Base-by-base conservation (phyloP, 2,113 vertebrate species). In the Serinus canaria region DNA sequence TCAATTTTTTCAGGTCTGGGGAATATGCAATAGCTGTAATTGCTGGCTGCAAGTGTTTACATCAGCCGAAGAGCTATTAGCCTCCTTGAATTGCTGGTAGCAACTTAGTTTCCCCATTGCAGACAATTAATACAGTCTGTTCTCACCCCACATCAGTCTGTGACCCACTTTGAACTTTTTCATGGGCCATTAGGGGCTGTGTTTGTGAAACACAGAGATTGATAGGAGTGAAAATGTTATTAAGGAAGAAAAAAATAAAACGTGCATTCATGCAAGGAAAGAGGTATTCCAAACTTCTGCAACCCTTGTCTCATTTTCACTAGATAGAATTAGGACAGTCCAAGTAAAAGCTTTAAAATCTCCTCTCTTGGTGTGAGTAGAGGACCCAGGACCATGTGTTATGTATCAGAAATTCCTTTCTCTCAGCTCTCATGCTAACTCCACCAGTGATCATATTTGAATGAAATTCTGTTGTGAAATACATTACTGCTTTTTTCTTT, bases 21-120 rank as follows among this genome's bases (percentile, higher is more conserved):
- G 96, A 97, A 95, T 93, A 94, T 12, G 86, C 86, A 90, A 77
- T 72, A 70, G 79, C 88, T 95, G 43, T 93, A 94, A 96, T 97
- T 96, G 72, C 91, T 95, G 92, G 83, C 88, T 96, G 85, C 95
- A 90, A 96, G 94, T 94, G 94, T 95, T 97, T 93, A 86, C 94
- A 89, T 77, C 94, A 94, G 94, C 60, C 50, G 33, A 89, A 95
- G 79, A 93, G 94, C 89, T 83, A 93, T 93, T 95, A 97, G 91
- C 60, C 83, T 95, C 52, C 90, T 94, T 94, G 95, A 97, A 95
- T 93, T 96, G 96, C 94, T 94, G 33, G 95, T 97, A 97, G 94
- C 92, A 94, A 78, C 88, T 74, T 47, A 31, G 43, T 90, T 96
- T 95, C 83, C 72, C 94, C 76, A 59, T 10, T 70, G 89, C 92